These are phyloP conservation scores for Mustela lutreola DNA, from an alignment of 2,113 vertebrate genomes.

Conservation along the genomic window DNA sequence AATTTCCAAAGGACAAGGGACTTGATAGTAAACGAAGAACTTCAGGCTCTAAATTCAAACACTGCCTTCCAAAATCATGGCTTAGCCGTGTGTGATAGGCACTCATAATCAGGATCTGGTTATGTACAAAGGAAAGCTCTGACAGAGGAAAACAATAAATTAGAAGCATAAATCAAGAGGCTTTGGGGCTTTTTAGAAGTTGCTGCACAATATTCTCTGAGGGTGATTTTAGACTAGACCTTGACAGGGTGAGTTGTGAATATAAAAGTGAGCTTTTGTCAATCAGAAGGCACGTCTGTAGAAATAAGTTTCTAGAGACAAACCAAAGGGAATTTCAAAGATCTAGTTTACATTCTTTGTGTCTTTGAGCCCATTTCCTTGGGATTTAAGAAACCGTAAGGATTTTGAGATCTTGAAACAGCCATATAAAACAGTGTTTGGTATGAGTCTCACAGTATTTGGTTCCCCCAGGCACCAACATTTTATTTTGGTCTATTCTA, in stretches of 20 bases:
- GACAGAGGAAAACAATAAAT: slow-evolving; percentile 76
- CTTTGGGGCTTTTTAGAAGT: slow-evolving; percentile 74
- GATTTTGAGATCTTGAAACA: slow-evolving; percentile 70
- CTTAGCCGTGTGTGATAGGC: neutral
- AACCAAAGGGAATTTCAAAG: slow-evolving; percentile 82
- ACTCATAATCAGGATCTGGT: slow-evolving; percentile 67
- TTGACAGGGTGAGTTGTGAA: slow-evolving; percentile 78
- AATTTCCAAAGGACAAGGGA: slow-evolving; percentile 76
- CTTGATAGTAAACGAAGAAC: slow-evolving; percentile 75
- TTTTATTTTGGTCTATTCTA: slow-evolving; percentile 44
- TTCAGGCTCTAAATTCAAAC: slow-evolving; percentile 77
- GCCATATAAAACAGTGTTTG: slow-evolving; percentile 47
- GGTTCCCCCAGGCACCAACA: neutral
- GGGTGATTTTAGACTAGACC: slow-evolving; percentile 78
- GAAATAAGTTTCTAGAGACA: slow-evolving; percentile 68
- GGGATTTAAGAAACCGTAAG: slow-evolving; percentile 79
- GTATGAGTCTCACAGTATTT: neutral
- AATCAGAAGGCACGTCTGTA: slow-evolving; percentile 76
- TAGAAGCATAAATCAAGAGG: slow-evolving; percentile 72
- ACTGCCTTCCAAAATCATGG: slow-evolving; percentile 67
- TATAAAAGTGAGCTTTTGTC: slow-evolving; percentile 81
- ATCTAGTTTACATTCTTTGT: slow-evolving; percentile 81
- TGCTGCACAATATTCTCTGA: slow-evolving; percentile 72
- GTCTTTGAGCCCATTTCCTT: slow-evolving; percentile 77
- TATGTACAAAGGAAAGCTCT: slow-evolving; percentile 76